Conservation (phyloP, 2,113 vertebrate species). For the Pangasianodon gigas region DNA sequence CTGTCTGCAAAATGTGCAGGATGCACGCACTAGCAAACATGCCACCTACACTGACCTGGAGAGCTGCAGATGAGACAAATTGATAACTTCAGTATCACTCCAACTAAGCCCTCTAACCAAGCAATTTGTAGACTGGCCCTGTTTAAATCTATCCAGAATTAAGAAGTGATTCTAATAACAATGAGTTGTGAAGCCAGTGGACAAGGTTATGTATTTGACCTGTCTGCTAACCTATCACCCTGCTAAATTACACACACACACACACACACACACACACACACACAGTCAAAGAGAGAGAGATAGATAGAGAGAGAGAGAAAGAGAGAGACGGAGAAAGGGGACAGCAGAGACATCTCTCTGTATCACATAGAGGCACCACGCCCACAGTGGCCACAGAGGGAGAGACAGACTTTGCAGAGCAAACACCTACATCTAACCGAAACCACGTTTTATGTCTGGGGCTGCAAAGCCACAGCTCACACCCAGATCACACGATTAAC, state of each 20-base stretch:
- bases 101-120: not conserved
- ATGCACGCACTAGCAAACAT: slow-evolving; percentile 5
- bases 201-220: not conserved
- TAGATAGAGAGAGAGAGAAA: not conserved
- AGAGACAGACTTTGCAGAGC: slow-evolving; percentile 35
- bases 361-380: slow-evolving; percentile 22
- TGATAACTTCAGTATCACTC: not conserved
- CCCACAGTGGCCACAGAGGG: slow-evolving; percentile 28
- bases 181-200: not conserved
- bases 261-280: not conserved
- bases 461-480: slow-evolving; percentile 60
- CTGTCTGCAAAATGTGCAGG: not conserved
- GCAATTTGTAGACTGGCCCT: not conserved
- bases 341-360: slow-evolving; percentile 34
- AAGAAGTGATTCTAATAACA: not conserved
- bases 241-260: not conserved
- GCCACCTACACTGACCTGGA: slow-evolving; percentile 21
- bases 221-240: not conserved
- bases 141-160: not conserved
- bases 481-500: slow-evolving; percentile 42
- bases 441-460: slow-evolving; percentile 60
- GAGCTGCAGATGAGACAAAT: not conserved
- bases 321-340: not conserved
- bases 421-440: slow-evolving; percentile 57
- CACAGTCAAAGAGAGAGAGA: not conserved